phyloP scores from a whole-genome alignment of 2,113 vertebrate genomes.

The Hoplias malabaricus region DNA sequence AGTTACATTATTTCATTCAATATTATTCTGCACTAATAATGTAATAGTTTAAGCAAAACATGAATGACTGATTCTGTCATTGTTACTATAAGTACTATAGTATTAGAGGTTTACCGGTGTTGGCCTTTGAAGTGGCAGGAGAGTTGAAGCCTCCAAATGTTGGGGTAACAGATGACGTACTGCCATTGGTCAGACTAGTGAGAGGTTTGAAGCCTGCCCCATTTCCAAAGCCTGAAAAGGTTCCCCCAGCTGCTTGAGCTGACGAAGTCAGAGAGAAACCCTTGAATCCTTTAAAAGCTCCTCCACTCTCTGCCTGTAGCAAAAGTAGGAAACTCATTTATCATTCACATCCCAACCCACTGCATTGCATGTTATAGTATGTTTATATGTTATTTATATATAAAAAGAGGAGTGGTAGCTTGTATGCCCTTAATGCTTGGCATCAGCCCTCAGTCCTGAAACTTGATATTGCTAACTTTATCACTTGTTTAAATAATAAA shows the following conservation, averaged over 20 bases:
- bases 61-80: constrained; percentile 8
- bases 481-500: not conserved
- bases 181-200: constrained; percentile 83
- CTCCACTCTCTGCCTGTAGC: constrained; percentile 77
- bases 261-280: constrained; percentile 75
- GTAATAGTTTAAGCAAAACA: not conserved
- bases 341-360: constrained; percentile 27
- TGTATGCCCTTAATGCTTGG: not conserved
- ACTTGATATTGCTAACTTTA: not conserved
- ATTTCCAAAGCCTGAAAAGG: constrained; percentile 79
- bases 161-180: constrained; percentile 50
- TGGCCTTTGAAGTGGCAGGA: constrained; percentile 51
- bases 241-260: constrained; percentile 50
- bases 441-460: not conserved
- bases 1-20: no score
- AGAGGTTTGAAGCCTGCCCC: constrained; percentile 76
- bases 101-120: constrained; percentile 74
- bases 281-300: constrained; percentile 92
- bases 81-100: not conserved
- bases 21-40: no score
- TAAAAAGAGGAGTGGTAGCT: not conserved
- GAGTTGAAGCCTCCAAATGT: constrained; percentile 67
- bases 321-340: not conserved
- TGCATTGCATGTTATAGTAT: not conserved
- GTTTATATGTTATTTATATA: not conserved